Evolutionary conservation across 2,113 vertebrate species (phyloP).

Genomic region (Bubo scandiacus): DNA sequence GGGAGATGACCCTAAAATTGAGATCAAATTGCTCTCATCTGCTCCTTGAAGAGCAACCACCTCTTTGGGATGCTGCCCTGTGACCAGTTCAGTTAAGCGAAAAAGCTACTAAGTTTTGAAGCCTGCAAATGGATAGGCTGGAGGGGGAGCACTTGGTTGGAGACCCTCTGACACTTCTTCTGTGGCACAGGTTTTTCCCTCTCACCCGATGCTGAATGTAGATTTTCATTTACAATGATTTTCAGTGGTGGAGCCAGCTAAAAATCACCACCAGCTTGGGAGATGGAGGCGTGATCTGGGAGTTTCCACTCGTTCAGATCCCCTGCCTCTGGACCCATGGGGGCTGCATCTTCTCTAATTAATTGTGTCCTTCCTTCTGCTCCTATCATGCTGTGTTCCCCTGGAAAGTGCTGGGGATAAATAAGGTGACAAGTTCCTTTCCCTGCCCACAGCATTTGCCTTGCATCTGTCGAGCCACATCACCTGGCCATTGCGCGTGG

Average conservation of each 20-base stretch:
- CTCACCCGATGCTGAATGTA: neutral
- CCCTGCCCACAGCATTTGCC: fast-evolving
- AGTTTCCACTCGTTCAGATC: neutral
- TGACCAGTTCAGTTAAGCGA: neutral
- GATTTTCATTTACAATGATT: neutral
- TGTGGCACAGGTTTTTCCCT: neutral
- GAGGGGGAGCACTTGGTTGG: neutral
- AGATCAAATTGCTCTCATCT: neutral
- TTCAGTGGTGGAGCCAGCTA: neutral
- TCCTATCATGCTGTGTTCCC: neutral
- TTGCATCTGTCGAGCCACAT: neutral
- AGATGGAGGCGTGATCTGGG: neutral
- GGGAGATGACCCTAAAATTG: neutral
- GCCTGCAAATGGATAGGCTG: neutral
- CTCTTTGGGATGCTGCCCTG: neutral
- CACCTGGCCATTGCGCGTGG: neutral
- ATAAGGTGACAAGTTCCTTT: neutral
- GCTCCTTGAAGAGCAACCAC: neutral
- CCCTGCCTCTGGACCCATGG: neutral
- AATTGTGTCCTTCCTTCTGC: neutral
- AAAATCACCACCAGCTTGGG: neutral
- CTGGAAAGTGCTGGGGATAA: neutral
- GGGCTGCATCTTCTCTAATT: neutral
- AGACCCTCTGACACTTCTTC: neutral
- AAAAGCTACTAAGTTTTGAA: neutral